Evolutionary conservation across 2,113 vertebrate species (phyloP).

Genomic region (Anthoscopus minutus): DNA sequence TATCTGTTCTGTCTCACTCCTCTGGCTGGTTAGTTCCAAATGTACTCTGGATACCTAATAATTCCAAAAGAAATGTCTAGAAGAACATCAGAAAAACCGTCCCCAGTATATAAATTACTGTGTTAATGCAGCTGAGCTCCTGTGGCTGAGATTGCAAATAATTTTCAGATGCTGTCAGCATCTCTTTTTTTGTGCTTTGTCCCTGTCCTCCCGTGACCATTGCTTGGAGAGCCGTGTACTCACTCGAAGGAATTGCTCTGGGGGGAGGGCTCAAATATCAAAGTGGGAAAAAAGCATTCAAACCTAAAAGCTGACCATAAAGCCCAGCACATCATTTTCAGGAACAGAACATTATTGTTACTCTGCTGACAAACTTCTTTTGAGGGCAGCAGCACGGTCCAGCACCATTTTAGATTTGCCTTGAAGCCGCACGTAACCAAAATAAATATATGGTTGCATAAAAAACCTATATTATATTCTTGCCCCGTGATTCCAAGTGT

Average conservation of each 20-base stretch:
- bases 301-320: conserved; percentile 38
- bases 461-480: not conserved
- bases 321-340: conserved; percentile 54
- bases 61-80: conserved; percentile 8
- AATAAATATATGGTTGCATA: conserved; percentile 59
- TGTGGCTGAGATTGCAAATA: not conserved
- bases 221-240: conserved; percentile 9
- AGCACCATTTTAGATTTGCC: conserved; percentile 33
- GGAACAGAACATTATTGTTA: conserved; percentile 34
- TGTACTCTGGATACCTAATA: not conserved
- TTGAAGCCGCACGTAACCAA: conserved; percentile 22
- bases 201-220: conserved; percentile 32
- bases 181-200: not conserved
- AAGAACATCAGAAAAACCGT: not conserved
- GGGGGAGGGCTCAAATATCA: conserved; percentile 42
- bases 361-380: conserved; percentile 58
- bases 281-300: conserved; percentile 31
- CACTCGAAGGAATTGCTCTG: not conserved
- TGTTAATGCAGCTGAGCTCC: not conserved
- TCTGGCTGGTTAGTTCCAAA: not conserved
- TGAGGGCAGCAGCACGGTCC: conserved; percentile 42
- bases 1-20: not conserved
- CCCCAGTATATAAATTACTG: not conserved
- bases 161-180: conserved; percentile 34
- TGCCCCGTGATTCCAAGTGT: not conserved